A percentile compares a stretch with the other conserved stretches of the same genome.
These are phyloP conservation scores for Pipra filicauda DNA, from an alignment of 2,113 vertebrate genomes.

Conservation along the genomic window DNA sequence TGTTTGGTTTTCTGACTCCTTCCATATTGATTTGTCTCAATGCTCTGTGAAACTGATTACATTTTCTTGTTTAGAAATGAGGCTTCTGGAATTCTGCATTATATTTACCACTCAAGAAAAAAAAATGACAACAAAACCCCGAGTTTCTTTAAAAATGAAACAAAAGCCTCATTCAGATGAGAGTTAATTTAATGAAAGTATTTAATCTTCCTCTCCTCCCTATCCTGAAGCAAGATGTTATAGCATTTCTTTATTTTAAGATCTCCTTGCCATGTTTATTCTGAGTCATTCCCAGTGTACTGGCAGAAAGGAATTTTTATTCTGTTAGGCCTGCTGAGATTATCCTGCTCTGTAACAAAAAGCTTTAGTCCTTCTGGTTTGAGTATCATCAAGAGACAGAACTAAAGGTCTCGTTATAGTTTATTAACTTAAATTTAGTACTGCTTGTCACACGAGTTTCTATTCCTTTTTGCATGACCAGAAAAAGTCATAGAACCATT, in stretches of 20 bases:
- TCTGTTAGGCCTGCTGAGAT: slow-evolving; percentile 9
- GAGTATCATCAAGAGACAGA: background rate
- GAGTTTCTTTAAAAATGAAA: slow-evolving; percentile 26
- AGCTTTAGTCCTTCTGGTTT: background rate
- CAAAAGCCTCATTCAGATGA: slow-evolving; percentile 17
- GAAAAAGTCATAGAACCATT: background rate
- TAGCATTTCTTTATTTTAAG: slow-evolving; percentile 37
- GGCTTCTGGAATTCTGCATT: slow-evolving; percentile 34
- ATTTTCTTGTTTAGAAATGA: slow-evolving; percentile 39
- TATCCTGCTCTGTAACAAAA: background rate
- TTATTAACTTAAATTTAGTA: background rate
- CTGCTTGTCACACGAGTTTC: background rate
- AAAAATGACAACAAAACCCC: background rate
- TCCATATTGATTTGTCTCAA: slow-evolving; percentile 56
- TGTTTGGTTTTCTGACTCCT: slow-evolving; percentile 40
- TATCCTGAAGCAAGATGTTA: slow-evolving; percentile 10
- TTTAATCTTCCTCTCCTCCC: slow-evolving; percentile 48
- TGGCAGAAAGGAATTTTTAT: slow-evolving; percentile 29
- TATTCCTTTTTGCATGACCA: background rate
- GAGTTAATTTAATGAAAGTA: slow-evolving; percentile 59
- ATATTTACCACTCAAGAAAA: slow-evolving; percentile 3
- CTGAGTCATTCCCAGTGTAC: slow-evolving; percentile 30
- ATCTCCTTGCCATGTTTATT: slow-evolving; percentile 38
- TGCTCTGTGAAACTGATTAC: slow-evolving; percentile 34
- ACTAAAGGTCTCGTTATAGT: background rate